phyloP scores from a whole-genome alignment of 1,140 invertebrate genomes.

The Panagrolaimus sp. region DNA sequence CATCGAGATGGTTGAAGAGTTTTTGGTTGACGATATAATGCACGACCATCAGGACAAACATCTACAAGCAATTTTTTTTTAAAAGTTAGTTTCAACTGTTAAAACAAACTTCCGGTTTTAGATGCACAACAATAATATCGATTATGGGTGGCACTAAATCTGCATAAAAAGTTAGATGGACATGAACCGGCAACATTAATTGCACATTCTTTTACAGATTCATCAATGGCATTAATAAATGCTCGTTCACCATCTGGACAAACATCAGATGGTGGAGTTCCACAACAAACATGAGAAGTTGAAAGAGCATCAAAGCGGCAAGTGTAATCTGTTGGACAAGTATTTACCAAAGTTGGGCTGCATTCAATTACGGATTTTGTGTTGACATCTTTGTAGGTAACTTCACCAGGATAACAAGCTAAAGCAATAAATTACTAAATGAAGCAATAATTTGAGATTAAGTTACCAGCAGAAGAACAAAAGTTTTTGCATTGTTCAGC shows the following conservation, averaged over 20 bases:
- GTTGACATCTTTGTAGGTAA: constrained; percentile 52
- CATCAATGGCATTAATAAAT: not conserved
- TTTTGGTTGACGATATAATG: constrained; percentile 46
- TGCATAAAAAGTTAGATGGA: constrained; percentile 51
- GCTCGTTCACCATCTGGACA: constrained; percentile 24
- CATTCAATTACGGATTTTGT: constrained; percentile 48
- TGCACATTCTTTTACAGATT: constrained; percentile 45
- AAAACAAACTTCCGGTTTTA: constrained; percentile 45
- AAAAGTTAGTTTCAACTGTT: constrained; percentile 14
- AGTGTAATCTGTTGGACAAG: constrained; percentile 47
- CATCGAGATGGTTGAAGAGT: constrained; percentile 50
- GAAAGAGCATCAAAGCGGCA: constrained; percentile 45
- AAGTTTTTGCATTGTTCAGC: constrained; percentile 54
- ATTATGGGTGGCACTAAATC: constrained; percentile 47
- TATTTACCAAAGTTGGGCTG: constrained; percentile 43
- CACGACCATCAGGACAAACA: constrained; percentile 51
- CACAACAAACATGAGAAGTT: constrained; percentile 52
- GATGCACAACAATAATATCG: constrained; percentile 57
- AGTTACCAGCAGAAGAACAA: constrained; percentile 48
- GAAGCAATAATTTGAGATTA: not conserved
- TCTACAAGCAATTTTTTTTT: constrained; percentile 32
- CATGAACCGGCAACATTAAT: constrained; percentile 55
- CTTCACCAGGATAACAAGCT: constrained; percentile 52
- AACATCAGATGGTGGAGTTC: constrained; percentile 43
- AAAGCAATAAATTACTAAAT: constrained; percentile 24